Evolutionary conservation across 1,140 invertebrate genomes (phyloP).

Genomic region (Lamellibrachia luymesi): DNA sequence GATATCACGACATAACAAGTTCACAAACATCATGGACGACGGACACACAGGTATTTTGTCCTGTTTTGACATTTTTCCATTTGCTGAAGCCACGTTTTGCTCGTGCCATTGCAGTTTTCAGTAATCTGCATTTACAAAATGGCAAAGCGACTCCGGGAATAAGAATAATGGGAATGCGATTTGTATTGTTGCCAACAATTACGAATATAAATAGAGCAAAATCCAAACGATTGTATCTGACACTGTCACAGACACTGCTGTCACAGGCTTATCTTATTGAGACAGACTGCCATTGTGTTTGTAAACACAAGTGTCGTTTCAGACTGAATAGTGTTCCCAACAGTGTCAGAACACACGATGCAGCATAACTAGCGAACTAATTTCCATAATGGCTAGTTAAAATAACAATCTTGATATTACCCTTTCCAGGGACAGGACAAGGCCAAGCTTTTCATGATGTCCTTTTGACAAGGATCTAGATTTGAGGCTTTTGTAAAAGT

Average conservation of each 20-base stretch:
- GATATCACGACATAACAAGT: background rate
- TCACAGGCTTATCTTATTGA: background rate
- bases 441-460: no score
- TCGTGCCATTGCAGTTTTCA: background rate
- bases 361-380: no score
- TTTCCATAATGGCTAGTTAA: no score
- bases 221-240: background rate
- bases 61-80: background rate
- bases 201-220: background rate
- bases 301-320: background rate
- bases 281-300: conserved; percentile 8
- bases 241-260: background rate
- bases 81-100: background rate
- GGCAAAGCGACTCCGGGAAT: background rate
- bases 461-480: no score
- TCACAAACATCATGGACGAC: conserved; percentile 4
- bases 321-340: background rate
- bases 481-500: no score
- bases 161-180: background rate
- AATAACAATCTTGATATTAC: no score
- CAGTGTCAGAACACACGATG: background rate
- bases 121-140: background rate
- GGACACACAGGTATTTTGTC: background rate
- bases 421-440: no score
- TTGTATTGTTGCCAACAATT: background rate